phyloP scores from a whole-genome alignment of 2,888 invertebrate species.

The Drosophila nigritarsus region DNA sequence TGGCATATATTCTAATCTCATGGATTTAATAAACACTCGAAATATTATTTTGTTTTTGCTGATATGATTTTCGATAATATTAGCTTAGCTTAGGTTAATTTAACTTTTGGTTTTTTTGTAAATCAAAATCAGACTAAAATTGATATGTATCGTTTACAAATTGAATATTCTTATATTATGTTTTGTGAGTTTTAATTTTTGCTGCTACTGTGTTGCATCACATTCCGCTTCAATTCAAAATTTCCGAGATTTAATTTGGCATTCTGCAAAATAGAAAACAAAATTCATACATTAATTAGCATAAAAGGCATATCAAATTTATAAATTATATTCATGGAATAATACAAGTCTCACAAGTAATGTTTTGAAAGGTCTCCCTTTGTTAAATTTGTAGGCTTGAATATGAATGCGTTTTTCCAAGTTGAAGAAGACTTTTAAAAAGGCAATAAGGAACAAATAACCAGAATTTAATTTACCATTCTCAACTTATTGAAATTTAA shows the following conservation, averaged over 20 bases:
- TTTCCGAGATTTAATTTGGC: not conserved
- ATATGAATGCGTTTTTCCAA: not conserved
- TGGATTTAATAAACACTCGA: constrained; percentile 10
- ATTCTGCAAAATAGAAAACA: constrained; percentile 35
- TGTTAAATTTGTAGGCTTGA: not conserved
- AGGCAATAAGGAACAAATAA: not conserved
- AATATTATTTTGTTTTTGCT: constrained; percentile 20
- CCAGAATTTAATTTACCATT: not conserved
- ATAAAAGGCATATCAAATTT: not conserved
- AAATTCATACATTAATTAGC: not conserved
- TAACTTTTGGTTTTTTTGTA: constrained; percentile 4
- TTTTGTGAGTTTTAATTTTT: constrained; percentile 2
- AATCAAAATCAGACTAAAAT: constrained; percentile 70
- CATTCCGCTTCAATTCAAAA: not conserved
- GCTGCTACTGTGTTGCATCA: not conserved
- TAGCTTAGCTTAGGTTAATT: constrained; percentile 16
- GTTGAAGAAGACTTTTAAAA: not conserved
- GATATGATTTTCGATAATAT: constrained; percentile 47
- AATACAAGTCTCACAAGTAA: not conserved
- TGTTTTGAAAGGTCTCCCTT: not conserved
- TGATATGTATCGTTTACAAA: constrained; percentile 74
- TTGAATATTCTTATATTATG: constrained; percentile 45
- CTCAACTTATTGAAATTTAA: not conserved
- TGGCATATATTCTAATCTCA: not conserved
- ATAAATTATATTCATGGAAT: not conserved